A percentile compares a stretch with the other conserved stretches of the same genome.
phyloP scores from a whole-genome alignment of 2,797 vertebrate genomes.

The Trachurus trachurus region DNA sequence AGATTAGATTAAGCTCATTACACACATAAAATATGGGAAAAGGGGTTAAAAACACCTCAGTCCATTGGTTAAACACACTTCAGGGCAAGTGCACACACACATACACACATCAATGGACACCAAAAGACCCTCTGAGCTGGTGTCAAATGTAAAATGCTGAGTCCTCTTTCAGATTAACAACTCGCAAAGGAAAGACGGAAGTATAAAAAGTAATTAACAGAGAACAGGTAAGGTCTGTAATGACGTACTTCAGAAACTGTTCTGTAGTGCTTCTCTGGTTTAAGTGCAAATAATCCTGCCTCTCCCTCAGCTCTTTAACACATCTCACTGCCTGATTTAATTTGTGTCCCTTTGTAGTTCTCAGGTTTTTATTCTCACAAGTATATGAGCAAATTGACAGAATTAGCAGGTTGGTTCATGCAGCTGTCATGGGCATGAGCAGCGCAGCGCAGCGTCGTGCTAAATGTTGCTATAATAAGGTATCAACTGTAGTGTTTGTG shows the following conservation, averaged over 20 bases:
- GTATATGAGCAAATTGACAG: slow-evolving; percentile 20
- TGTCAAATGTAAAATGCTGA: slow-evolving; percentile 36
- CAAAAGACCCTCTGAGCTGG: slow-evolving; percentile 24
- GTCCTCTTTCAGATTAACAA: not conserved
- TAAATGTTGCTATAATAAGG: slow-evolving; percentile 35
- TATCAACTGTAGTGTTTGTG: slow-evolving; percentile 50
- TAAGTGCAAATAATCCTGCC: slow-evolving; percentile 64
- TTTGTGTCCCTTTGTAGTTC: slow-evolving; percentile 21
- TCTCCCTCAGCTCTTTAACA: not conserved
- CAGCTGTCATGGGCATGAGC: slow-evolving; percentile 43
- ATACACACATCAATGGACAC: slow-evolving; percentile 34
- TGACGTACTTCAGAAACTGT: slow-evolving; percentile 5
- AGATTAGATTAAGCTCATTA: slow-evolving; percentile 85
- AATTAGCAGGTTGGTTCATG: slow-evolving; percentile 48
- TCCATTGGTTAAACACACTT: slow-evolving; percentile 60
- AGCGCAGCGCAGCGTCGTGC: slow-evolving; percentile 37
- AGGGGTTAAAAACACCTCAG: slow-evolving; percentile 69
- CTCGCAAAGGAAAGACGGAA: slow-evolving; percentile 13
- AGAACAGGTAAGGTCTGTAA: slow-evolving; percentile 16
- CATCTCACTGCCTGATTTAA: slow-evolving; percentile 30
- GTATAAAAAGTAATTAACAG: not conserved
- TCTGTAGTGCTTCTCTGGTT: slow-evolving; percentile 49
- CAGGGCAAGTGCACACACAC: not conserved
- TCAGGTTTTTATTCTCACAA: not conserved
- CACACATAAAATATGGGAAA: slow-evolving; percentile 69